phyloP scores from a whole-genome alignment of 64 coral and sea anemone species.

The Trachythela sp. region DNA sequence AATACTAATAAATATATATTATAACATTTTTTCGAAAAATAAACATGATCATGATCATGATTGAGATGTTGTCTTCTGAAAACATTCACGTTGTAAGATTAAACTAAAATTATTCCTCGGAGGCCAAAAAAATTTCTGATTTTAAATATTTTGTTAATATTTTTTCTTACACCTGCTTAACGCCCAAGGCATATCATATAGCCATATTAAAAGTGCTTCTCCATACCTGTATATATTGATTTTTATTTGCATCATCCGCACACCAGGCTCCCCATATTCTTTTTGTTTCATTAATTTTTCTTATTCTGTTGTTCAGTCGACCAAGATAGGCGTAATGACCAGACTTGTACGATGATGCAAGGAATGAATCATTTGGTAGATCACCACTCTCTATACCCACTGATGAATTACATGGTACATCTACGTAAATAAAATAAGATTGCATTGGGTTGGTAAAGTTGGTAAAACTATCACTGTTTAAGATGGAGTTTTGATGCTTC shows the following conservation, averaged over 20 bases:
- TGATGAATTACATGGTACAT: not conserved
- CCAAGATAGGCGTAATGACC: not conserved
- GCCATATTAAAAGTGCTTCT: not conserved
- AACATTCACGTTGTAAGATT: too few species aligned
- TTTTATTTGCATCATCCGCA: not conserved
- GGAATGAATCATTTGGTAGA: not conserved
- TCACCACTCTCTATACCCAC: not conserved
- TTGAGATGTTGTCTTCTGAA: too few species aligned
- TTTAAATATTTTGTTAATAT: too few species aligned
- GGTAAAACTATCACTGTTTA: too few species aligned
- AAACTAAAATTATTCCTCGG: too few species aligned
- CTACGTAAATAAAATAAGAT: not conserved
- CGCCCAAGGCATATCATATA: too few species aligned
- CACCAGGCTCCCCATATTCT: conserved; percentile 15
- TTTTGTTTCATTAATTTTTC: conserved; percentile 19
- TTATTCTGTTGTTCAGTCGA: conserved; percentile 17
- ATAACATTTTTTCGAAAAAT: too few species aligned
- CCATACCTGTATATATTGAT: conserved; percentile 6
- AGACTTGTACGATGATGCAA: not conserved
- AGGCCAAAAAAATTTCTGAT: too few species aligned
- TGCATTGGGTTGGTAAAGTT: not conserved
- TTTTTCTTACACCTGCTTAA: too few species aligned
- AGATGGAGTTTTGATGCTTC: too few species aligned
- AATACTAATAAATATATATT: too few species aligned
- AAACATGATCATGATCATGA: too few species aligned